Evolutionary conservation across 2,113 vertebrate species (phyloP).

Genomic region (Rafetus swinhoei): DNA sequence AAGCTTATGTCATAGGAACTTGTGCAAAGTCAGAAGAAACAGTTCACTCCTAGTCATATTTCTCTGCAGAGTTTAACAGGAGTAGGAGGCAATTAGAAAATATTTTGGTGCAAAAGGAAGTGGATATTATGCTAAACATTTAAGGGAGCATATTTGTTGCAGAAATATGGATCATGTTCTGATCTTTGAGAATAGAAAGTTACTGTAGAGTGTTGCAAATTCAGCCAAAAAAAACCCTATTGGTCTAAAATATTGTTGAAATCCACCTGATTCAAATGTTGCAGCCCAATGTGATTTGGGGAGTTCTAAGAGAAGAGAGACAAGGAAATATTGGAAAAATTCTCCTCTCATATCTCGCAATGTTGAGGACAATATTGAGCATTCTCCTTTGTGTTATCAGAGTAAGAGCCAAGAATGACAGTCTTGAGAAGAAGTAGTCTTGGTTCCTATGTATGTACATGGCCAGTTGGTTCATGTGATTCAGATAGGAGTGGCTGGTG

Average conservation of each 20-base stretch:
- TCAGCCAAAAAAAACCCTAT: slow-evolving; percentile 19
- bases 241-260: background rate
- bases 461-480: background rate
- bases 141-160: background rate
- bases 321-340: background rate
- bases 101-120: background rate
- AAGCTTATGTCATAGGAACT: background rate
- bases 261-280: background rate
- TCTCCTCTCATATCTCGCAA: background rate
- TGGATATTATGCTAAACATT: background rate
- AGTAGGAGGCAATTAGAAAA: background rate
- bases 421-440: background rate
- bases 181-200: background rate
- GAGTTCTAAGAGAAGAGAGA: background rate
- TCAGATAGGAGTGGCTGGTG: background rate
- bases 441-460: background rate
- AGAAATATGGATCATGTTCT: slow-evolving; percentile 1
- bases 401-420: background rate
- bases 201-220: background rate
- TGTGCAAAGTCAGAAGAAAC: background rate
- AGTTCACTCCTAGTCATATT: background rate
- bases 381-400: background rate
- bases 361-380: background rate
- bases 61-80: background rate
- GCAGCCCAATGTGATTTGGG: fast-evolving